These are phyloP conservation scores for Alcis repandata DNA, from an alignment of 2,888 invertebrate species.

Conservation along the genomic window DNA sequence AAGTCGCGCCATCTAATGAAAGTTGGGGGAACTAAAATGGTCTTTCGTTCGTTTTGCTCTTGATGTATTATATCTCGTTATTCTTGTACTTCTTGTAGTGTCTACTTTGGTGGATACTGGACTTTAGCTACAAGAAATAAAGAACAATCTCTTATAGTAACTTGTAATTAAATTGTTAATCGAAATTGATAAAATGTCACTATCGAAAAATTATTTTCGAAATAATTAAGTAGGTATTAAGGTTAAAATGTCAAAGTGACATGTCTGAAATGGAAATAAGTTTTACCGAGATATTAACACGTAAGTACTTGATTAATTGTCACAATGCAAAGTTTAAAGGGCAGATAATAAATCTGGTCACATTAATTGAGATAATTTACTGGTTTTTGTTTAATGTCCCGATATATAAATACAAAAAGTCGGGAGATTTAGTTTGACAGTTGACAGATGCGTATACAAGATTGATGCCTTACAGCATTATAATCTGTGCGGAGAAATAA, in stretches of 20 bases:
- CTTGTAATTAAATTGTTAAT: background rate
- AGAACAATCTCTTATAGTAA: background rate
- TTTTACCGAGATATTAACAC: conserved; percentile 53
- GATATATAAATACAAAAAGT: conserved; percentile 18
- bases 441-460: conserved; percentile 72
- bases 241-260: conserved; percentile 60
- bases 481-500: conserved; percentile 80
- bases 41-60: too few relatives aligned
- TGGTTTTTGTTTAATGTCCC: conserved; percentile 54
- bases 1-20: conserved; percentile 70
- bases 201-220: background rate
- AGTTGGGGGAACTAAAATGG: conserved; percentile 9
- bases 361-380: conserved; percentile 73
- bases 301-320: conserved; percentile 59
- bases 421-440: conserved; percentile 54
- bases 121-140: too few relatives aligned
- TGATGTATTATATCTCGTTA: background rate
- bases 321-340: conserved; percentile 66
- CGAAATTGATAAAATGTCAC: conserved; percentile 40
- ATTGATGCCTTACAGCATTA: conserved; percentile 64
- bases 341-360: conserved; percentile 62
- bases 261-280: conserved; percentile 54
- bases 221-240: conserved; percentile 48
- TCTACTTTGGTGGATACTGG: background rate
- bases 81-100: background rate